Evolutionary conservation across 2,113 vertebrate genomes (phyloP).

Genomic region (Toxotes chatareus): DNA sequence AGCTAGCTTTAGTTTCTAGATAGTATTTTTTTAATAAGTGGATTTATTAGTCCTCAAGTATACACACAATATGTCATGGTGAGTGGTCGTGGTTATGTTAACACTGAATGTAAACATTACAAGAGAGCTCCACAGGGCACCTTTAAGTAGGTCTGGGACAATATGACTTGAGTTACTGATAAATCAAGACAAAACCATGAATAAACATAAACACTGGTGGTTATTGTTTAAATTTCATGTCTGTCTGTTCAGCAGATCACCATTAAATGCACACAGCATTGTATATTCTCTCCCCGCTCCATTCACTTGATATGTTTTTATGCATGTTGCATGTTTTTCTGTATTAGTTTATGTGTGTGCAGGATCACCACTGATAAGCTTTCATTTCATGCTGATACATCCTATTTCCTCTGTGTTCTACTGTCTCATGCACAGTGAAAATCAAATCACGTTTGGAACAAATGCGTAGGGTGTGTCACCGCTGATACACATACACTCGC

Average conservation of each 20-base stretch:
- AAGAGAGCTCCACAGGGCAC: background rate
- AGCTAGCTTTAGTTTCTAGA: background rate
- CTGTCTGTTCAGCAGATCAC: background rate
- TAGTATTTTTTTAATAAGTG: background rate
- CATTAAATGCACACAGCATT: background rate
- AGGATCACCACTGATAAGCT: constrained; percentile 17
- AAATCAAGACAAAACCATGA: background rate
- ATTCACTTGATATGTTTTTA: background rate
- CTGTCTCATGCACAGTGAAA: constrained; percentile 34
- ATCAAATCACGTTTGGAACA: constrained; percentile 56
- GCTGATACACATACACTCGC: constrained; percentile 29
- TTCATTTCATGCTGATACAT: constrained; percentile 50
- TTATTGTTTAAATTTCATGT: background rate
- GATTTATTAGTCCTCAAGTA: background rate
- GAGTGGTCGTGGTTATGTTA: no score
- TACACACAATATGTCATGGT: background rate
- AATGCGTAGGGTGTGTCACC: constrained; percentile 54
- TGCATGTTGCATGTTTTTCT: no score
- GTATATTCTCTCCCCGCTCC: background rate
- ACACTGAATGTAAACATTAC: no score
- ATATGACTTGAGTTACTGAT: background rate
- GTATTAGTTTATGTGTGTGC: background rate
- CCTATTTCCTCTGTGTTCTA: constrained; percentile 28
- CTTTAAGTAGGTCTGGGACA: background rate
- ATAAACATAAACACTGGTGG: no score